Evolutionary conservation across 2,888 invertebrate genomes (phyloP), one percentile per base, ranked within the genome.

Genomic region (Plagodis pulveraria): DNA sequence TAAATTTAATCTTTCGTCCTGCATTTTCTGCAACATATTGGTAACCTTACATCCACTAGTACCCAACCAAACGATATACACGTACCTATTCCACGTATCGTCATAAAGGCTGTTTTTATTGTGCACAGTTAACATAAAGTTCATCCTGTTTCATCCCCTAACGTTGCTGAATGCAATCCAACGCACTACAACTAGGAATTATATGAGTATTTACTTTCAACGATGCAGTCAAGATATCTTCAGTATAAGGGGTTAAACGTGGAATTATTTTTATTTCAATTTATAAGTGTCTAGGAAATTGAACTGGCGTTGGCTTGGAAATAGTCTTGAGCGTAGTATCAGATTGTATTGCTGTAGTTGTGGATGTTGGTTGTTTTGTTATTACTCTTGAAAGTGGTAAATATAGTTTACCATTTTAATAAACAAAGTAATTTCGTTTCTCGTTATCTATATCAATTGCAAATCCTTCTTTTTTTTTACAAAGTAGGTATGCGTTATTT

Each of bases 101-200:
- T 86, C 87, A 86, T 91, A 90, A 91, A 91, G 88, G 87, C 86
- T 82, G 89, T 90, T 91, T 91, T 91, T 91, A 91, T 91, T 81
- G 87, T 86, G 78, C 74, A 81, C 87, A 82, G 87, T 89, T 86
- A 86, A 87, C 88, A 89, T 90, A 89, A 91, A 91, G 76, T 88
- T 86, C 82, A 89, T 90, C 86, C 86, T 73, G 81, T 82, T 87
- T 86, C 89, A 90, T 90, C 89, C 89, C 81, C 80, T 76, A 82
- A 86, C 85, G 87, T 86, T 81, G 83, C 78, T 84, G 83, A 87
- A 89, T 89, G 91, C 89, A 90, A 90, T 91, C 87, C 86, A 88
- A 90, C 84, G 88, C 86, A 86, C 81, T 87, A 75, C 81, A 85
- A 88, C 75, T 77, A 81, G 84, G 77, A 91, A 91, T 90, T 89